phyloP scores from a whole-genome alignment of 1,140 invertebrate species.

The Nixonia krombeini region DNA sequence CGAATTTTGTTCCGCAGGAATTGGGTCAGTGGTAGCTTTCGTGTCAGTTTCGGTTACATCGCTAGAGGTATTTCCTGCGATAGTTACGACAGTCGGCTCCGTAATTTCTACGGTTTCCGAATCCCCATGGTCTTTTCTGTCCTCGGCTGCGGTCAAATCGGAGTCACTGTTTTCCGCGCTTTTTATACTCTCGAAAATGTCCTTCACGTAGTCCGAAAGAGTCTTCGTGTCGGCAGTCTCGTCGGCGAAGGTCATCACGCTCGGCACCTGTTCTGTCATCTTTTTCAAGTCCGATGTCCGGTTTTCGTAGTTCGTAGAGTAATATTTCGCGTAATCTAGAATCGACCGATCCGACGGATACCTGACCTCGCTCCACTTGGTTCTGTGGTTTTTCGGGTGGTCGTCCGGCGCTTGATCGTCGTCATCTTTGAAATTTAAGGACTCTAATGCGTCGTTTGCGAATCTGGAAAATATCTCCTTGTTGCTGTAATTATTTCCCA shows the following conservation, averaged over 20 bases:
- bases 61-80: too few relatives aligned
- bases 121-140: constrained; percentile 33
- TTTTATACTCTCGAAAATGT: constrained; percentile 67
- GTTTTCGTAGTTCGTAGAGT: constrained; percentile 38
- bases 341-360: constrained; percentile 48
- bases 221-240: constrained; percentile 43
- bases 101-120: too few relatives aligned
- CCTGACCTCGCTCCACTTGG: constrained; percentile 64
- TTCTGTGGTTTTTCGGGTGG: constrained; percentile 64
- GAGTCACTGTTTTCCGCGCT: constrained; percentile 37
- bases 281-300: constrained; percentile 12
- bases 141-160: too few relatives aligned
- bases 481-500: neutral
- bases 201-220: constrained; percentile 65
- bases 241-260: constrained; percentile 24
- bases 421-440: constrained; percentile 13
- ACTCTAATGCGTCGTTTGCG: neutral
- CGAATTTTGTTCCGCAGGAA: constrained; percentile 1
- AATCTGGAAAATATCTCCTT: neutral
- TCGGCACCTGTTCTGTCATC: constrained; percentile 3
- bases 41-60: too few relatives aligned
- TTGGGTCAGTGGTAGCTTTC: too few relatives aligned
- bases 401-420: constrained; percentile 12
- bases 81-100: too few relatives aligned
- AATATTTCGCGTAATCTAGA: constrained; percentile 48